Evolutionary conservation across 2,113 vertebrate genomes (phyloP).

Genomic region (Mesembrinibis cayennensis): DNA sequence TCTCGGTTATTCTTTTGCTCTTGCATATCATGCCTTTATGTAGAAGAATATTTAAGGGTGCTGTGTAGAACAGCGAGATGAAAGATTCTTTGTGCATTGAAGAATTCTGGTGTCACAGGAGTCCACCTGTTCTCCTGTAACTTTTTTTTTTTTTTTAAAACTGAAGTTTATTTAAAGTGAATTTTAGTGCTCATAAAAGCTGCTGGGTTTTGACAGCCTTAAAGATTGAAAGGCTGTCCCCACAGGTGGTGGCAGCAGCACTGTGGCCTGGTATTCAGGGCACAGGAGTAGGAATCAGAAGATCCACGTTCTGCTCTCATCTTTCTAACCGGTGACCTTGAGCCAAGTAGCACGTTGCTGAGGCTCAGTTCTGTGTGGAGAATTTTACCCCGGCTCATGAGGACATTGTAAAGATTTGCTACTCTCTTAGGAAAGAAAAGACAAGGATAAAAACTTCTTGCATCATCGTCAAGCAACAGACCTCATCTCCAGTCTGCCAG

Average conservation of each 20-base stretch:
- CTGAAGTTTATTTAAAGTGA: slow-evolving; percentile 59
- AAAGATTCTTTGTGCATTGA: slow-evolving; percentile 61
- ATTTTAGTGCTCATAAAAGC: slow-evolving; percentile 37
- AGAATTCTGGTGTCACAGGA: slow-evolving; percentile 54
- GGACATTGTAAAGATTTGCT: not conserved
- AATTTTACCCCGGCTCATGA: not conserved
- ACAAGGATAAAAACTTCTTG: not conserved
- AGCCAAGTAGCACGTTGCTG: not conserved
- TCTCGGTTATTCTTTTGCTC: slow-evolving; percentile 66
- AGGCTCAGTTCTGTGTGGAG: not conserved
- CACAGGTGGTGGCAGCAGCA: slow-evolving; percentile 44
- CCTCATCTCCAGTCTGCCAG: not conserved
- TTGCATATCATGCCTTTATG: slow-evolving; percentile 63
- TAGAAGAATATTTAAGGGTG: slow-evolving; percentile 68
- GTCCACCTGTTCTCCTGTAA: slow-evolving; percentile 55
- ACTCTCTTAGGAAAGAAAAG: not conserved
- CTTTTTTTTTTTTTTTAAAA: not conserved
- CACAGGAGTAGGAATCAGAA: slow-evolving; percentile 30
- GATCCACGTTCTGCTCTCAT: not conserved
- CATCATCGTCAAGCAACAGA: not conserved
- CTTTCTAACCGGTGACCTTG: slow-evolving; percentile 35
- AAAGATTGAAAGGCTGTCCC: slow-evolving; percentile 43
- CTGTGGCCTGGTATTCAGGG: slow-evolving; percentile 23
- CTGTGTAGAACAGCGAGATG: slow-evolving; percentile 40
- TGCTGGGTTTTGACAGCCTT: slow-evolving; percentile 38